phyloP scores from a whole-genome alignment of 1,140 invertebrate species.

The Ganaspis sp. region DNA sequence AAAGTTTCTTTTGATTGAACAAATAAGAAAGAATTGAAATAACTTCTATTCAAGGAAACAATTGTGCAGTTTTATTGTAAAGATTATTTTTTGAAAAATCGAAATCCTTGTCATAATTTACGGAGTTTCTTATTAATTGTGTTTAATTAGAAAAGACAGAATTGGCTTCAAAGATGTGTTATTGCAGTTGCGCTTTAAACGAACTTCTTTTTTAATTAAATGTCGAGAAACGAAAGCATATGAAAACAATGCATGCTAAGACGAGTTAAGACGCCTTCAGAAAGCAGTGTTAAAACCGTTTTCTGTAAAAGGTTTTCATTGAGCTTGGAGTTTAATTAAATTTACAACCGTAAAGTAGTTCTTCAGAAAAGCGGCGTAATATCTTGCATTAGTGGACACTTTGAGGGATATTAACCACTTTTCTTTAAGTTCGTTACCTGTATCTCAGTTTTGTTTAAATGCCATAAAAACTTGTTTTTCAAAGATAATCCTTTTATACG shows the following conservation, averaged over 20 bases:
- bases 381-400: background rate
- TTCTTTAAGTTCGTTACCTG: background rate
- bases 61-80: too few species aligned
- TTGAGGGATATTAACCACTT: background rate
- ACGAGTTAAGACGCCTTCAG: constrained; percentile 32
- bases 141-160: background rate
- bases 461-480: background rate
- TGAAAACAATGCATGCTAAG: background rate
- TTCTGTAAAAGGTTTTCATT: constrained; percentile 33
- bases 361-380: background rate
- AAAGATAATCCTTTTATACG: background rate
- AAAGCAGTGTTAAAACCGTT: constrained; percentile 47
- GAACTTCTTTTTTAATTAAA: constrained; percentile 25
- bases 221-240: background rate
- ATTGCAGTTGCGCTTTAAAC: background rate
- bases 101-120: background rate
- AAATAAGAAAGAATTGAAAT: too few species aligned
- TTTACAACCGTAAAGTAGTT: background rate
- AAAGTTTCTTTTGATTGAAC: too few species aligned
- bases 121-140: background rate
- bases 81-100: too few species aligned
- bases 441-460: background rate
- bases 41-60: too few species aligned
- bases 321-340: constrained; percentile 26
- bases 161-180: background rate